Base-by-base conservation (phyloP, 2,888 invertebrate genomes). In the Sycophila texana region DNA sequence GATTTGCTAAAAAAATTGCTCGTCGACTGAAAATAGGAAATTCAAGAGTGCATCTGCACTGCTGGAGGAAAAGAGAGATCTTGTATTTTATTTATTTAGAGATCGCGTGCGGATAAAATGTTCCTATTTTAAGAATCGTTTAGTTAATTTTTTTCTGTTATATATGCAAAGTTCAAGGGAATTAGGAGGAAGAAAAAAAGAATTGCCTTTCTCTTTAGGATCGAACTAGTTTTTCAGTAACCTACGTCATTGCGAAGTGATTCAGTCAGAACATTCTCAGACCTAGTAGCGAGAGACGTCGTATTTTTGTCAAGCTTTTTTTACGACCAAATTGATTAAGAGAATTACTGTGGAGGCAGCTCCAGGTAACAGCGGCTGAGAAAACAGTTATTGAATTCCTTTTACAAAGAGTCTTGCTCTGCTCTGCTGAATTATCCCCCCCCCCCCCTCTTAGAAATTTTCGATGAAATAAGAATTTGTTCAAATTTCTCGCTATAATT, bases 221-320 rank as follows among this genome's bases (percentile, higher is more conserved):
- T 16, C 20, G 16, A 51, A 79, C 79, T 30, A 65, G 79, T 79
- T 79, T 79, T 79, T 79, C 65, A 39, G 39, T 65, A 49, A 78
- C 74, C 61, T 20, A 22, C 71, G 57, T 47, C 71, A 77, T 77
- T 77, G 71, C 51, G 20, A 65, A 65, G 71, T 22, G 60, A 51
- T 57, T 61, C 55, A 74, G 74, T 70, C 73, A 13, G 55, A 73
- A 60, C 78, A 68, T 78, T 78, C 70, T 74, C 78, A 74, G 61
- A 68, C 73, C 58, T 73, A 60, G 18, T 68, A 51, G 20, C 51
- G 18, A 67, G 68, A 14, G 53, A 26, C 55, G 22, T 22, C 26
- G 63, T 63, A 70, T 74, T 68, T 78, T 70, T 73, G 14, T 51
- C 5, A 49, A 49, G 49, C 51, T 70, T 71, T 77, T 77, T 77